Conservation (phyloP, 2,888 invertebrate genomes). For the Drosophila antonietae region DNA sequence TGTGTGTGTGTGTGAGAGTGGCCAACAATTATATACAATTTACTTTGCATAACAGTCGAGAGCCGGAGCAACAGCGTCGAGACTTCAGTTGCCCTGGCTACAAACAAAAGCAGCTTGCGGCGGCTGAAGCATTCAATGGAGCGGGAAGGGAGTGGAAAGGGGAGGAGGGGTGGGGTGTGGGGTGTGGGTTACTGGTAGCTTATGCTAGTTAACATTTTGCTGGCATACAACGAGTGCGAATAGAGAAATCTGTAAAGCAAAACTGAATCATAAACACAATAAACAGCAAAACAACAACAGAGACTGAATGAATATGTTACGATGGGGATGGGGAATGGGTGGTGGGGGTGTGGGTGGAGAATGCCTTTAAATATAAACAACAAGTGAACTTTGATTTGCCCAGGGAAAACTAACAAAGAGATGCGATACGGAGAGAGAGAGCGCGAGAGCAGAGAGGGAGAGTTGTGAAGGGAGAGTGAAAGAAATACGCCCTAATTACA, state of each 20-base stretch:
- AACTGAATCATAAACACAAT: slow-evolving; percentile 11
- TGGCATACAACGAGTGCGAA: slow-evolving; percentile 21
- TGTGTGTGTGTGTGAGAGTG: too few relatives aligned
- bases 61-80: slow-evolving; percentile 36
- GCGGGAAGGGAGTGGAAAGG: too few relatives aligned
- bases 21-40: slow-evolving; percentile 77
- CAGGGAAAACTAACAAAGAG: not conserved
- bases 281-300: slow-evolving; percentile 11
- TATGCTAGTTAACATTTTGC: slow-evolving; percentile 60
- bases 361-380: slow-evolving; percentile 2
- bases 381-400: slow-evolving; percentile 28
- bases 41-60: slow-evolving; percentile 76
- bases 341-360: not conserved
- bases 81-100: slow-evolving; percentile 42
- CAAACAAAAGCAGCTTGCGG: slow-evolving; percentile 21
- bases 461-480: not conserved
- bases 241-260: slow-evolving; percentile 19
- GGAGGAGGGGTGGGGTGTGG: not conserved
- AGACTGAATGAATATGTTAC: too few relatives aligned
- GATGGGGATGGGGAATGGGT: too few relatives aligned
- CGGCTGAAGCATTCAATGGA: not conserved
- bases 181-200: not conserved
- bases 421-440: not conserved
- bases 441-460: not conserved
- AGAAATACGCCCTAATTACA: slow-evolving; percentile 1